Conservation (phyloP, 2,888 invertebrate species). For the Leptinotarsa tumamoca region DNA sequence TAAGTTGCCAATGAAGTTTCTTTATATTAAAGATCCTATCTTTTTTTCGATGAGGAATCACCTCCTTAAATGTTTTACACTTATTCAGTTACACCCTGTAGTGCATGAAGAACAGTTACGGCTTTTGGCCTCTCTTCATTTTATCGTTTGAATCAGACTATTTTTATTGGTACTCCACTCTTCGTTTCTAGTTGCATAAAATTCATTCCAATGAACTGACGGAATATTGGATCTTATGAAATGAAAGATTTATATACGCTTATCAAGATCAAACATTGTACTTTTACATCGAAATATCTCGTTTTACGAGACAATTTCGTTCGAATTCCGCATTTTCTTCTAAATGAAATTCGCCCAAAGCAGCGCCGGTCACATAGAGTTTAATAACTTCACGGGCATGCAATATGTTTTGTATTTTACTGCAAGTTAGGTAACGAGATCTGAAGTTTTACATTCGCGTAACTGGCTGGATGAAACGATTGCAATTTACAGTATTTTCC, state of each 20-base stretch:
- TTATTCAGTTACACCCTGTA: too few relatives aligned
- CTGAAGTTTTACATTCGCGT: background rate
- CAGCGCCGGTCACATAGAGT: slow-evolving; percentile 24
- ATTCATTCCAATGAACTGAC: background rate
- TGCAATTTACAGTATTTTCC: background rate
- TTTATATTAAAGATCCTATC: too few relatives aligned
- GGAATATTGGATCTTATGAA: background rate
- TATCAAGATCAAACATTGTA: slow-evolving; percentile 17
- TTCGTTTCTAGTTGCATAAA: background rate
- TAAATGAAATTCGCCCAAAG: slow-evolving; percentile 21
- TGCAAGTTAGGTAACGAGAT: slow-evolving; percentile 10
- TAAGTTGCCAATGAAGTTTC: too few relatives aligned
- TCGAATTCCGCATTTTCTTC: slow-evolving; percentile 18
- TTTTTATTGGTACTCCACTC: background rate
- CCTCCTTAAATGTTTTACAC: too few relatives aligned
- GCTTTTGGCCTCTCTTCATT: too few relatives aligned
- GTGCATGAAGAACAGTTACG: too few relatives aligned
- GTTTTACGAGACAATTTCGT: slow-evolving; percentile 28
- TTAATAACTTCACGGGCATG: slow-evolving; percentile 16
- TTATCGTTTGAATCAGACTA: background rate
- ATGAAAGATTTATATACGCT: slow-evolving; percentile 5
- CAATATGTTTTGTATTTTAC: slow-evolving; percentile 26
- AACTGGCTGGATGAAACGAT: background rate
- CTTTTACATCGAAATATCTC: slow-evolving; percentile 18
- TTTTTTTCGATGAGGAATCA: too few relatives aligned